Base-by-base conservation (phyloP, 2,888 invertebrate genomes). In the Dasypogon diadema region DNA sequence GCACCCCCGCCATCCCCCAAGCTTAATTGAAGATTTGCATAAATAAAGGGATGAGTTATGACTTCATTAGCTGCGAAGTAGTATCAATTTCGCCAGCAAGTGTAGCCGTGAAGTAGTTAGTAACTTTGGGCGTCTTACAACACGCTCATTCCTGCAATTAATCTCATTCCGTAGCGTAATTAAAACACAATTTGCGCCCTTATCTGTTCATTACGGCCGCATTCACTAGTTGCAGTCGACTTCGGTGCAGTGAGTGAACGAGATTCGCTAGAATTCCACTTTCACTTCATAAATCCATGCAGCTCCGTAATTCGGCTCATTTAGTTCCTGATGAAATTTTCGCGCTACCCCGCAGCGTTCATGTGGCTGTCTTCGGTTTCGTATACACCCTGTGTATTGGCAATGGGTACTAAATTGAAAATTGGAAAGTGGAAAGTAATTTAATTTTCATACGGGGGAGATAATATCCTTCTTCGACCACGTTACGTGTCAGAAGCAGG, bases 21-120 rank as follows among this genome's bases (percentile, higher is more conserved):
- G 12, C 42, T 42, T 42, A 42, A 42, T 42, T 42, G 42, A 42
- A 42, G 42, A 42, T 42, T 42, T 42, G 34, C 42, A 42, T 42
- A 42, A 42, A 42, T 42, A 42, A 42, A 42, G 42, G 12, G 42
- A 42, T 42, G 42, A 42, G 42, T 42, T 42, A 42, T 42, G 42
- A 42, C 42, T 42, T 42, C 6, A 42, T 42, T 42, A 12, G 42
- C 42, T 42, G 12, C 42, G 12, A 42, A 42, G 42, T 42, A 12
- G 42, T 42, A 42, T 42, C 42, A 42, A 42, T 42, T 42, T 12
- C 42, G 8, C 10, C 3, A 42, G n/a, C 42, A 42, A 42, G 42
- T 12, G 12, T 42, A 42, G 42, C 42, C 8, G 42, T n/a, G 8
- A 30, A 30, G 8, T 8, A 30, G 30, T 30, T 30, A 8, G 30